Conservation (phyloP, 1,140 invertebrate genomes). For the Lordiphosa collinella region DNA sequence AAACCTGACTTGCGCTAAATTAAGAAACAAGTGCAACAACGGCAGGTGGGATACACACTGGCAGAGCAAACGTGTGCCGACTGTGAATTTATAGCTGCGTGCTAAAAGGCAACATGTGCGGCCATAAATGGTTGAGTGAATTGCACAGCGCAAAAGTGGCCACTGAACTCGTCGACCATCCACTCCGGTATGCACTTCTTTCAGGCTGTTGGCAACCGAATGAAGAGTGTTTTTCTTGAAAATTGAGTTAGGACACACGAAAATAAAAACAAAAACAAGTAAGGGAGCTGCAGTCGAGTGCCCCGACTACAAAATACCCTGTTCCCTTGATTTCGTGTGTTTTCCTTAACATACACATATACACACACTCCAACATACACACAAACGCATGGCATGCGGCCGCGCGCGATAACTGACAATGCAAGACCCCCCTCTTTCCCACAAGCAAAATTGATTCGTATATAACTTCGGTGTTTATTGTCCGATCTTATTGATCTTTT, state of each 20-base stretch:
- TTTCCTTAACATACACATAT: no score
- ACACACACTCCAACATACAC: no score
- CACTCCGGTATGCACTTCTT: slow-evolving; percentile 31
- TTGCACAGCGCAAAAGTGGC: slow-evolving; percentile 42
- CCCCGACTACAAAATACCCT: no score
- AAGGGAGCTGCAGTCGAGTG: no score
- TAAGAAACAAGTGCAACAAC: slow-evolving; percentile 17
- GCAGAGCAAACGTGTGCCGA: neutral
- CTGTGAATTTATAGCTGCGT: slow-evolving; percentile 36
- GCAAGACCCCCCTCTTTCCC: no score
- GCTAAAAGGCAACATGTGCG: slow-evolving; percentile 43
- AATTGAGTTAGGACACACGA: slow-evolving; percentile 26
- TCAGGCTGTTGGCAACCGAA: slow-evolving; percentile 28
- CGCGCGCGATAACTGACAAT: no score
- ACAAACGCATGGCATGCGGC: no score
- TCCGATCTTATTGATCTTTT: no score
- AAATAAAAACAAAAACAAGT: slow-evolving; percentile 4
- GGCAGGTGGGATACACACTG: slow-evolving; percentile 1
- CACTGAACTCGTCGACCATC: slow-evolving; percentile 20
- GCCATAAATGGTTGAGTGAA: slow-evolving; percentile 53
- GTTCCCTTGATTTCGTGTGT: no score
- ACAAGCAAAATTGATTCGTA: no score
- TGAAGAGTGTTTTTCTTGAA: slow-evolving; percentile 18
- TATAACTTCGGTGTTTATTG: no score
- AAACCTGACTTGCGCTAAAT: slow-evolving; percentile 26